Base-by-base conservation (phyloP, 2,888 invertebrate species). In the Bimastos eiseni region DNA sequence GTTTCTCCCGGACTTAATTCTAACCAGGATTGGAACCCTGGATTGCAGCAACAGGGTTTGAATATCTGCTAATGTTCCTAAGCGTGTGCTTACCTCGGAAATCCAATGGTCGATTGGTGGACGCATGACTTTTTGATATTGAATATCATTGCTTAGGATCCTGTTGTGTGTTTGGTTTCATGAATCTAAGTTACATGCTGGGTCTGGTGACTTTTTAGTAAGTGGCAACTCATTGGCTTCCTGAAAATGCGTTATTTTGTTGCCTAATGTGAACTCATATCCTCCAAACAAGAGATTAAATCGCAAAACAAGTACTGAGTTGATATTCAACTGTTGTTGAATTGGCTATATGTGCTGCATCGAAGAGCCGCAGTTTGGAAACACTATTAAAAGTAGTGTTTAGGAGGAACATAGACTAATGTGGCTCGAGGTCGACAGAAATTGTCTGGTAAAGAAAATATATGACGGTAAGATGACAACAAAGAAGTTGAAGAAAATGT, bases 101-200 rank as follows among this genome's bases (percentile, higher is more conserved):
- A 70, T 70, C 6, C 70, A 70, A n/a, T 70, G 30, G 11, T n/a
- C n/a, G 30, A 70, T n/a, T 70, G 1, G n/a, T 3, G n/a, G n/a
- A 70, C 70, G 30, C 70, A n/a, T 70, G 70, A n/a, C 30, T n/a
- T 70, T 70, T 30, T 13, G 30, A 70, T 30, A 70, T 1, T n/a
- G n/a, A n/a, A n/a, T 70, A n/a, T 70, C n/a, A n/a, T n/a, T 70
- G n/a, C 70, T n/a, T n/a, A 70, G 70, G 70, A 49, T 49, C 49
- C 49, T 49, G 49, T 49, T 49, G 30, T n/a, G 6, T 70, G 70
- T 70, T 6, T 70, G 2, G 70, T 70, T 70, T 70, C 70, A 70
- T n/a, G 70, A 70, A 70, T 70, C n/a, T 70, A n/a, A 70, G 11
- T 70, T n/a, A 41, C 41, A n/a, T 70, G n/a, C n/a, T 8, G 30